Conservation (phyloP, 2,888 invertebrate genomes). For the Pollenia labialis region DNA sequence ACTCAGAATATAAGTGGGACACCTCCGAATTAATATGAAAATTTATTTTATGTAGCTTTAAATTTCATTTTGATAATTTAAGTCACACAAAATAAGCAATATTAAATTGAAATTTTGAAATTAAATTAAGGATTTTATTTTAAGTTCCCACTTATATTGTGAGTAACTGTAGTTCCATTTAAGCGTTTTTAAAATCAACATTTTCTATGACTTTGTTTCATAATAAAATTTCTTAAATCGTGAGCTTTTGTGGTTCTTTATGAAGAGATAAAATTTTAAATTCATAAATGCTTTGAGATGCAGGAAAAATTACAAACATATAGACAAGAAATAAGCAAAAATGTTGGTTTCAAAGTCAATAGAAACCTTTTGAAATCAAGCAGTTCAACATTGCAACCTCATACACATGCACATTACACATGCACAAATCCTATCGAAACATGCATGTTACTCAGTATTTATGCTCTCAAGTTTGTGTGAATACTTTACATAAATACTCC, state of each 20-base stretch:
- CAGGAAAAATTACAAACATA: background rate
- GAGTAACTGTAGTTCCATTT: no score
- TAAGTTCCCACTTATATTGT: no score
- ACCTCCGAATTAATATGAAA: no score
- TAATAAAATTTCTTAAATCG: background rate
- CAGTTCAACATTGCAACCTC: background rate
- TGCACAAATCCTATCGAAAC: background rate
- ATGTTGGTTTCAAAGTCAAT: conserved; percentile 51
- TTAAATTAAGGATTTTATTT: no score
- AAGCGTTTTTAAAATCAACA: no score
- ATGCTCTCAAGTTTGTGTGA: background rate
- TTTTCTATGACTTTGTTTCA: background rate
- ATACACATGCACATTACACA: background rate
- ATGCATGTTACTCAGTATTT: background rate
- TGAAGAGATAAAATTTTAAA: background rate
- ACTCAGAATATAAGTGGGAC: no score
- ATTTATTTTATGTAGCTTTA: no score
- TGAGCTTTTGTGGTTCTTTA: background rate
- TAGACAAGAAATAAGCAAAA: conserved; percentile 4
- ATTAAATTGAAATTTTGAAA: no score
- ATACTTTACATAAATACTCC: background rate
- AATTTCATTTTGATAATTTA: no score
- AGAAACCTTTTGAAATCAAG: conserved; percentile 33
- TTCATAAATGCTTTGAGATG: background rate
- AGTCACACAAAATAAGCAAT: no score